Percentiles rank a stretch among this genome's conserved stretches.
phyloP scores from a whole-genome alignment of 2,113 vertebrate genomes.

The Trichomycterus rosablanca region DNA sequence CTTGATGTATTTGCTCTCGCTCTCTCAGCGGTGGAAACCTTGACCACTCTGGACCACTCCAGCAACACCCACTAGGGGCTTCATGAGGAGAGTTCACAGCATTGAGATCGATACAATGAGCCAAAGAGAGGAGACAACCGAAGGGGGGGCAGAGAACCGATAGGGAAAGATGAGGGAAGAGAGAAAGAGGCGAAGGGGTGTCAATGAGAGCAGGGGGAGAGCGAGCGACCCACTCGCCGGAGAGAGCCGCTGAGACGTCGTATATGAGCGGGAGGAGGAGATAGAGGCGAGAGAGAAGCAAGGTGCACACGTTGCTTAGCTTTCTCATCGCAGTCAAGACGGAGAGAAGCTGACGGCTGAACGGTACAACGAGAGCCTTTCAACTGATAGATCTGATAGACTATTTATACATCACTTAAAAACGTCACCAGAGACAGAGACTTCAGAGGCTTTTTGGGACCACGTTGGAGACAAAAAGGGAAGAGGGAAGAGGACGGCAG shows the following conservation, averaged over 20 bases:
- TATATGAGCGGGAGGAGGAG: slow-evolving; percentile 33
- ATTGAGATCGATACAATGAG: slow-evolving; percentile 40
- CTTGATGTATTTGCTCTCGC: too few species aligned
- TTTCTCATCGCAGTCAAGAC: slow-evolving; percentile 64
- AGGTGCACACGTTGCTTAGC: slow-evolving; percentile 55
- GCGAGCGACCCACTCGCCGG: slow-evolving; percentile 23
- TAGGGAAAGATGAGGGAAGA: slow-evolving; percentile 35
- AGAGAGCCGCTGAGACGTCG: slow-evolving; percentile 47
- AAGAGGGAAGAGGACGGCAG: slow-evolving; percentile 30
- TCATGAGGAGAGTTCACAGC: slow-evolving; percentile 56
- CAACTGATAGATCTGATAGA: slow-evolving; percentile 54
- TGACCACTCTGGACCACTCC: too few species aligned
- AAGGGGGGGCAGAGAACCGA: slow-evolving; percentile 31
- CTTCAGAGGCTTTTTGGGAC: slow-evolving; percentile 44
- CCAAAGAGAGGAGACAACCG: slow-evolving; percentile 51
- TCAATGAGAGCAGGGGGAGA: slow-evolving; percentile 8
- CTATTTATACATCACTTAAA: too few species aligned
- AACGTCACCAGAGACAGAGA: slow-evolving; percentile 27
- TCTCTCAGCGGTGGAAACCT: too few species aligned
- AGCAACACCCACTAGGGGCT: slow-evolving; percentile 67
- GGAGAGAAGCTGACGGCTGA: slow-evolving; percentile 57
- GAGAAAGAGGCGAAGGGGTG: slow-evolving; percentile 24
- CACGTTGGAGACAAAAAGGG: slow-evolving; percentile 38
- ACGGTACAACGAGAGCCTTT: slow-evolving; percentile 54
- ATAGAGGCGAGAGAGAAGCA: slow-evolving; percentile 36